Evolutionary conservation across 2,113 vertebrate genomes (phyloP).

Genomic region (Laterallus jamaicensis): DNA sequence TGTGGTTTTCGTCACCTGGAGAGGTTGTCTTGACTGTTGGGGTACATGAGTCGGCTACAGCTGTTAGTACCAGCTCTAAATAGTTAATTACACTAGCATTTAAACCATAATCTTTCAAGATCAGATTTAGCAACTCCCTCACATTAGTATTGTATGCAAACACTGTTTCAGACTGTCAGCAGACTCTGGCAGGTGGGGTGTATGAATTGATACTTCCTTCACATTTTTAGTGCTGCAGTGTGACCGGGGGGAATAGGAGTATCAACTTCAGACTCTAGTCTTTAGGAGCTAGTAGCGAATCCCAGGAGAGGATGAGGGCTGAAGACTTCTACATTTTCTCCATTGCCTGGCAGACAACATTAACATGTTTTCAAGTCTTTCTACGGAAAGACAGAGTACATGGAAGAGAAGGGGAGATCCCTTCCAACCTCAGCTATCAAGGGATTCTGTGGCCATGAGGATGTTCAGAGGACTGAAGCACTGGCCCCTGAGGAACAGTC

Average conservation of each 20-base stretch:
- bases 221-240: background rate
- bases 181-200: background rate
- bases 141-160: background rate
- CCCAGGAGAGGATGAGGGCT: background rate
- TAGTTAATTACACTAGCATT: background rate
- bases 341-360: background rate
- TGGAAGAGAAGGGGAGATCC: background rate
- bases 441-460: background rate
- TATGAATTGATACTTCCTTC: background rate
- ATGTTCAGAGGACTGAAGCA: background rate
- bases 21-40: background rate
- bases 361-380: accelerated
- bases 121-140: background rate
- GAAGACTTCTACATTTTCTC: background rate
- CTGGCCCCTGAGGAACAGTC: background rate
- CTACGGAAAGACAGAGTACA: background rate
- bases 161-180: background rate
- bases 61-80: background rate
- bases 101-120: background rate
- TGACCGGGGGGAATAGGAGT: background rate
- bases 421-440: accelerated
- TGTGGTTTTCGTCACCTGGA: background rate
- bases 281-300: background rate
- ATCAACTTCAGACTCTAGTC: background rate
- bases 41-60: background rate